Evolutionary conservation across 1,140 invertebrate species (phyloP).

Genomic region (Drosophila grimshawi): DNA sequence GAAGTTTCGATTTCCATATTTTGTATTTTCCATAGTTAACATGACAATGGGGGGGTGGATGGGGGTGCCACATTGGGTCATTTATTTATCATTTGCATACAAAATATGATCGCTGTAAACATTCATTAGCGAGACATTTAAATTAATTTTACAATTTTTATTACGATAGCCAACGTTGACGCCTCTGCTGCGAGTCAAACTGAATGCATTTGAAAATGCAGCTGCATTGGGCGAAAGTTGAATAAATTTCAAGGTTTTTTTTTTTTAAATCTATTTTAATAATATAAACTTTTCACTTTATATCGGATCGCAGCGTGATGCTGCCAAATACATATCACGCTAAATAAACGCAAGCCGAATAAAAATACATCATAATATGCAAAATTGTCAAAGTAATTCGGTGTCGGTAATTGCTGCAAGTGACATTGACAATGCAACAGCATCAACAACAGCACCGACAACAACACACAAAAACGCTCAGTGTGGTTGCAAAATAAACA

Average conservation of each 20-base stretch:
- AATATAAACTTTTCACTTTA: slow-evolving; percentile 2
- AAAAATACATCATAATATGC: slow-evolving; percentile 22
- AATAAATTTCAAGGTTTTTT: not conserved
- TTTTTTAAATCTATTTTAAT: not conserved
- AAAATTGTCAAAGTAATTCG: slow-evolving; percentile 44
- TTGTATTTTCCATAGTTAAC: slow-evolving; percentile 34
- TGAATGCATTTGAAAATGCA: slow-evolving; percentile 1
- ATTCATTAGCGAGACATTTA: slow-evolving; percentile 76
- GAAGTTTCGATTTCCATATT: slow-evolving; percentile 21
- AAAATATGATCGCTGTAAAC: slow-evolving; percentile 61
- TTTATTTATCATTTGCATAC: slow-evolving; percentile 12
- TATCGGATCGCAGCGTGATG: not conserved
- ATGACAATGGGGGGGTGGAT: slow-evolving; percentile 27
- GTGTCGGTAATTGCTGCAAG: slow-evolving; percentile 45
- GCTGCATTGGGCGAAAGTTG: slow-evolving; percentile 9
- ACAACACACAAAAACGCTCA: slow-evolving; percentile 20
- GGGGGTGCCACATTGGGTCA: not conserved
- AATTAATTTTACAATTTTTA: slow-evolving; percentile 65
- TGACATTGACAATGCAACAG: slow-evolving; percentile 56
- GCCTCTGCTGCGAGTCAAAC: slow-evolving; percentile 1
- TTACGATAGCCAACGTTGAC: slow-evolving; percentile 2
- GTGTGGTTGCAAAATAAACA: slow-evolving; percentile 37
- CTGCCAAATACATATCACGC: slow-evolving; percentile 41
- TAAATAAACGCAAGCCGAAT: slow-evolving; percentile 30
- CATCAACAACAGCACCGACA: not conserved